Evolutionary conservation across 2,888 invertebrate species (phyloP).

Genomic region (Sarcophaga subvicina): DNA sequence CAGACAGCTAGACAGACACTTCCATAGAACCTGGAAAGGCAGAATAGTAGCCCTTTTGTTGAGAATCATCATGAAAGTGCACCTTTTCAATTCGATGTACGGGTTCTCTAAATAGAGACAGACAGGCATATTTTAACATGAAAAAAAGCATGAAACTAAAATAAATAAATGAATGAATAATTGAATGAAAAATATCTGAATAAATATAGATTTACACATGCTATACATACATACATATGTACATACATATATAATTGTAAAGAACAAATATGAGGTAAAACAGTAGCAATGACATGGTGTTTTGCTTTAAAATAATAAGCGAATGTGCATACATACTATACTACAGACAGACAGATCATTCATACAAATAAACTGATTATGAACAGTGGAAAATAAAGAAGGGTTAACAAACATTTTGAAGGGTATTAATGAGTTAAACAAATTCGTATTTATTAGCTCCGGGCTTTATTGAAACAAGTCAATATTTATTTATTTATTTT

Average conservation of each 20-base stretch:
- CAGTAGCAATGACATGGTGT: slow-evolving; percentile 63
- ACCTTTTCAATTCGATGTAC: slow-evolving; percentile 37
- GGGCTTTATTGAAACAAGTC: not conserved
- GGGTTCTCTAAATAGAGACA: not conserved
- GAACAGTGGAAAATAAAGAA: not conserved
- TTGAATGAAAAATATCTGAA: slow-evolving; percentile 8
- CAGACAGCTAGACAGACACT: not conserved
- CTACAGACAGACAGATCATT: not conserved
- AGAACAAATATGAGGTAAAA: slow-evolving; percentile 27
- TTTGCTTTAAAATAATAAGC: slow-evolving; percentile 59
- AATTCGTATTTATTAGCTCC: slow-evolving; percentile 10
- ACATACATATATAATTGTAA: not conserved
- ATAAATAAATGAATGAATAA: not conserved
- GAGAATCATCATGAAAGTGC: slow-evolving; percentile 42
- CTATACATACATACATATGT: not conserved
- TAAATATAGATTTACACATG: slow-evolving; percentile 29
- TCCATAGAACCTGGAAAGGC: not conserved
- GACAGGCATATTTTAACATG: not conserved
- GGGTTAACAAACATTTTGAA: slow-evolving; percentile 32
- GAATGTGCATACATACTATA: not conserved
- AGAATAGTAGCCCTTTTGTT: slow-evolving; percentile 55
- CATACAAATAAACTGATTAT: slow-evolving; percentile 4
- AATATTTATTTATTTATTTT: slow-evolving; percentile 55
- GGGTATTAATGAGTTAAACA: slow-evolving; percentile 61
- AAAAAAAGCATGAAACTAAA: slow-evolving; percentile 28